These are phyloP conservation scores for Heterodera schachtii DNA, from an alignment of 1,140 invertebrate species.

Conservation along the genomic window DNA sequence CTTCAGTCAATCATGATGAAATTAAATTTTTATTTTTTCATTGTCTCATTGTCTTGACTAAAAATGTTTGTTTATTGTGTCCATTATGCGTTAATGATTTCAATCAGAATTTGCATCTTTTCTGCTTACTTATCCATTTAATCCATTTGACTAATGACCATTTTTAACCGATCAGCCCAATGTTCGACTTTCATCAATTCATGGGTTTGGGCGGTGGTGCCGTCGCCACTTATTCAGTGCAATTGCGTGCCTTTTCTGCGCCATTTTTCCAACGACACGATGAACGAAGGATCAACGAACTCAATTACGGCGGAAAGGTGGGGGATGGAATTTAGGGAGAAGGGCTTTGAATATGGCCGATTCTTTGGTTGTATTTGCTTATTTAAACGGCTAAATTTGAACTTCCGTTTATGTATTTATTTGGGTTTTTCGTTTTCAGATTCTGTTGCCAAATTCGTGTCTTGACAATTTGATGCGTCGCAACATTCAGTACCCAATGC, in stretches of 20 bases:
- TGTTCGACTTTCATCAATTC: slow-evolving; percentile 44
- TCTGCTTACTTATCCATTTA: background rate
- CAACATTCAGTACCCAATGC: slow-evolving; percentile 97
- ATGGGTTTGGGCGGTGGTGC: slow-evolving; percentile 29
- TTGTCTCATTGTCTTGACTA: slow-evolving; percentile 16
- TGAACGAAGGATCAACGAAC: slow-evolving; percentile 55
- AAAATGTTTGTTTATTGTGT: background rate
- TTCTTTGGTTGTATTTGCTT: too few species aligned
- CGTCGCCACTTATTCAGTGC: slow-evolving; percentile 33
- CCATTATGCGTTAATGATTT: background rate
- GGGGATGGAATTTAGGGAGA: too few species aligned
- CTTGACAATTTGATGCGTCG: slow-evolving; percentile 70
- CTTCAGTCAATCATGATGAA: slow-evolving; percentile 44
- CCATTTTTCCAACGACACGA: slow-evolving; percentile 54
- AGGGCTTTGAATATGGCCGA: too few species aligned
- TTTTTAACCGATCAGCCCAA: slow-evolving; percentile 4
- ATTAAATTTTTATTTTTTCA: slow-evolving; percentile 34
- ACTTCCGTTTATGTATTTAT: slow-evolving; percentile 25
- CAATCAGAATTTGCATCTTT: slow-evolving; percentile 8
- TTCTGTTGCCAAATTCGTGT: slow-evolving; percentile 61
- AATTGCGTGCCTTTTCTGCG: slow-evolving; percentile 58
- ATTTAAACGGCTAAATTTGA: too few species aligned
- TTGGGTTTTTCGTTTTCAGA: slow-evolving; percentile 38
- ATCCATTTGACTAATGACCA: background rate
- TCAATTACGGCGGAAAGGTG: slow-evolving; percentile 65